Base-by-base conservation (phyloP, 2,888 invertebrate species). In the Cheilosia variabilis region DNA sequence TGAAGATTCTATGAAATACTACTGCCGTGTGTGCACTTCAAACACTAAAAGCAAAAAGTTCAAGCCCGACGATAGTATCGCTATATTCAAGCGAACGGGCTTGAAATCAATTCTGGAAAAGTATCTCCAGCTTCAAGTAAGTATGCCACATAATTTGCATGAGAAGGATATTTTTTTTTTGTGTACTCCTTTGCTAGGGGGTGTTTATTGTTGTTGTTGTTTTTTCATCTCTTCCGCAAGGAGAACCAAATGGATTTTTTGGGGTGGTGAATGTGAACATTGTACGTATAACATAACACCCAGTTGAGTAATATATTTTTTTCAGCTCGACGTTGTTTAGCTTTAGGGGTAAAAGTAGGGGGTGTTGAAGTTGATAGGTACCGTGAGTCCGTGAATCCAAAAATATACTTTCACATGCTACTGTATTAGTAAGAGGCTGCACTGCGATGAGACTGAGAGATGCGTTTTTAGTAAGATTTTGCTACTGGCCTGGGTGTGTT, bases 21-120 rank as follows among this genome's bases (percentile, higher is more conserved):
- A 69, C 37, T 86, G 86, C 17, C 86, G 86, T 81, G 86, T 86
- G 77, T 86, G 86, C 60, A 77, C 81, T 15, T 22, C 71, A 10
- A 81, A 86, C 37, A 68, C 86, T 3, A 76, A 34, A 52, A 31
- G 22, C 17, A 86, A 52, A 37, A 76, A 68, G 47, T 22, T 50
- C 10, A 76, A 57, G 24, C 37, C 55, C n/a, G 86, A 81, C 7
- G 86, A 81, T 0, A 7, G 76, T n/a, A 77, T 86, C 52, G 37
- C 43, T 66, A 86, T 86, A 66, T 76, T 86, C 53, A 52, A 62
- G 4, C 47, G 22, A 50, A 9, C 45, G 34, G 81, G 81, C 52
- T 45, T 86, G 57, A 81, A 77, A 81, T 77, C 86, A 72, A 60
- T 72, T 76, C 81, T 86, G 76, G 81, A 86, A 72, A 76, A 76